Percentiles rank a stretch among this genome's conserved stretches.
These are phyloP conservation scores for Umimayanthus kanabou DNA, from an alignment of 92 coral and sea anemone genomes.

Conservation along the genomic window DNA sequence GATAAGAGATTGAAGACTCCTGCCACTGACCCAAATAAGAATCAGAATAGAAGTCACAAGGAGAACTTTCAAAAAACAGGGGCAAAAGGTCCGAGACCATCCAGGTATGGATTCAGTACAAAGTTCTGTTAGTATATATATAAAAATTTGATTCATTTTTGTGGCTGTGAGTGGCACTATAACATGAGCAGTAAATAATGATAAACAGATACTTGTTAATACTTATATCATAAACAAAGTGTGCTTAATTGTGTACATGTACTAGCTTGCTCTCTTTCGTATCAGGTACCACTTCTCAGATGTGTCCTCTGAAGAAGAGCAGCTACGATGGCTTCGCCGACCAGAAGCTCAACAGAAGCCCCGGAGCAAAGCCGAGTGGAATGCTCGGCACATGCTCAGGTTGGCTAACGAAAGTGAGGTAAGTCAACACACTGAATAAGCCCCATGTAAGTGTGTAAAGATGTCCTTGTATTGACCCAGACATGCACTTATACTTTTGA, in stretches of 20 bases:
- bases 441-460: too few relatives aligned
- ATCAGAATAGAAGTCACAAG: not conserved
- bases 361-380: conserved; percentile 65
- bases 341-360: conserved; percentile 22
- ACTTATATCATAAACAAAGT: too few relatives aligned
- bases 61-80: conserved; percentile 28
- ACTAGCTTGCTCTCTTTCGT: not conserved
- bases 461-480: too few relatives aligned
- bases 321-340: conserved; percentile 55
- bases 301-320: conserved; percentile 45
- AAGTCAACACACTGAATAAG: not conserved
- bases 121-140: too few relatives aligned
- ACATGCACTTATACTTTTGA: too few relatives aligned
- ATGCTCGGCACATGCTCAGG: conserved; percentile 67
- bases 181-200: too few relatives aligned
- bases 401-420: conserved; percentile 59
- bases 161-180: too few relatives aligned
- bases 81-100: conserved; percentile 1
- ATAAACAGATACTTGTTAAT: too few relatives aligned
- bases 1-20: not conserved
- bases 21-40: not conserved
- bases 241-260: too few relatives aligned
- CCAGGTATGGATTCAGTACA: not conserved
- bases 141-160: too few relatives aligned
- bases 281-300: conserved; percentile 67